These are phyloP conservation scores for Pediacus dermestoides DNA, from an alignment of 2,888 invertebrate genomes.

Conservation along the genomic window DNA sequence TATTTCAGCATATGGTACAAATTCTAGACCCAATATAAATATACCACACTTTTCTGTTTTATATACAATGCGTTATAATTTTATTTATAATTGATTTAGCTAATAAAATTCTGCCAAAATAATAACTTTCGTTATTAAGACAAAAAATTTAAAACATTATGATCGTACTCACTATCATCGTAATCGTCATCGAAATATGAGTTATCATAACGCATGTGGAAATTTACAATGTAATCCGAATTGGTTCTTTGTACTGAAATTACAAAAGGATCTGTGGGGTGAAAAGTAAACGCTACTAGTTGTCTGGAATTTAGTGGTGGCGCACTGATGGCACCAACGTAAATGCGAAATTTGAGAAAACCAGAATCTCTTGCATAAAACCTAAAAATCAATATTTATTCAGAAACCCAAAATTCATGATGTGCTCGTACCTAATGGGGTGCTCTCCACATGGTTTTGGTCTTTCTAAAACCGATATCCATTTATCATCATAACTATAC, in stretches of 20 bases:
- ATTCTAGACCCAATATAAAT: too few species aligned
- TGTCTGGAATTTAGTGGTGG: slow-evolving; percentile 68
- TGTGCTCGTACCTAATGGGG: slow-evolving; percentile 71
- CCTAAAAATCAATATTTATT: slow-evolving; percentile 57
- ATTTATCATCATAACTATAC: slow-evolving; percentile 94
- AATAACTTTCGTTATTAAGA: too few species aligned
- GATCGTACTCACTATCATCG: slow-evolving; percentile 23
- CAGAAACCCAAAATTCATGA: slow-evolving; percentile 12
- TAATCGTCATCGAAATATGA: slow-evolving; percentile 19
- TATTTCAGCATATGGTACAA: too few species aligned
- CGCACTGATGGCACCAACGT: slow-evolving; percentile 64
- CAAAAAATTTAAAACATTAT: slow-evolving; percentile 28
- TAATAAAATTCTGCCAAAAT: too few species aligned
- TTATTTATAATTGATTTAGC: background rate
- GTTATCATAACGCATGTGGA: slow-evolving; percentile 69
- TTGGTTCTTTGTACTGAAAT: slow-evolving; percentile 92
- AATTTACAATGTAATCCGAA: slow-evolving; percentile 90
- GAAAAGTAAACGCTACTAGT: slow-evolving; percentile 92
- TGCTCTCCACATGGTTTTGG: slow-evolving; percentile 91
- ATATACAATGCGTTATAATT: background rate
- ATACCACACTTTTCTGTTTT: too few species aligned
- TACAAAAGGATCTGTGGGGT: slow-evolving; percentile 93
- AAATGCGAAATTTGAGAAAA: slow-evolving; percentile 67
- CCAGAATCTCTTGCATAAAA: slow-evolving; percentile 83
- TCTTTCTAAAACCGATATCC: slow-evolving; percentile 92